Percentiles rank a stretch among this genome's conserved stretches.
phyloP scores from a whole-genome alignment of 2,888 invertebrate genomes.

The Euspilapteryx auroguttella region DNA sequence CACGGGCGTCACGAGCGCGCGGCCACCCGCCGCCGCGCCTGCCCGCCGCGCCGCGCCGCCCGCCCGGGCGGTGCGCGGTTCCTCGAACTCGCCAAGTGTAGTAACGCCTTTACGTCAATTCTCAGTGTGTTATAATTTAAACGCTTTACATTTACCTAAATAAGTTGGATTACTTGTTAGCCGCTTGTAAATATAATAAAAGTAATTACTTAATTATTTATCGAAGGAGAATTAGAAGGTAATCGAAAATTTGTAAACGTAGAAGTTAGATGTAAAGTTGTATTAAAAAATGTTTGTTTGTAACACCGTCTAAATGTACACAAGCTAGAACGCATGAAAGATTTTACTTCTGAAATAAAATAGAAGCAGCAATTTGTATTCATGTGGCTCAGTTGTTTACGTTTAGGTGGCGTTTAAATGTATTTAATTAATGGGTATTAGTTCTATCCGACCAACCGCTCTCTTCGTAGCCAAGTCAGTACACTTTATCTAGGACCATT shows the following conservation, averaged over 20 bases:
- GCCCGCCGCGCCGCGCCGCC: no score
- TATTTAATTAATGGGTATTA: constrained; percentile 55
- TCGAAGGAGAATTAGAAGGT: constrained; percentile 48
- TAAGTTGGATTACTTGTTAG: constrained; percentile 52
- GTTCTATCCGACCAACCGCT: constrained; percentile 51
- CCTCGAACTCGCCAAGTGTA: no score
- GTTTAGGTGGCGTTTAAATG: no score
- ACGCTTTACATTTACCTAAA: constrained; percentile 54
- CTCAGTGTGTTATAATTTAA: constrained; percentile 62
- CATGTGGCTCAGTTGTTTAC: no score
- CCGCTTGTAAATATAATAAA: constrained; percentile 58
- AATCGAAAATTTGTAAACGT: constrained; percentile 52
- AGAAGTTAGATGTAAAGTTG: constrained; percentile 58
- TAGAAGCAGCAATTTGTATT: no score
- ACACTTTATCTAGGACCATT: no score
- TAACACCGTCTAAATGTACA: no score
- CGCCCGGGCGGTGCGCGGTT: no score
- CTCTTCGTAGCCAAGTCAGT: no score
- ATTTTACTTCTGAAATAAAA: no score
- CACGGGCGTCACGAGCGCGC: constrained; percentile 53
- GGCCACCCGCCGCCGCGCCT: constrained; percentile 45
- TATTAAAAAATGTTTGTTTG: constrained; percentile 54
- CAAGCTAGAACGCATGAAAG: no score
- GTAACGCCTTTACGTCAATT: constrained; percentile 59
- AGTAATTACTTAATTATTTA: constrained; percentile 48